Evolutionary conservation across 2,888 invertebrate species (phyloP), one percentile per base, ranked within the genome.

Genomic region (Nesidiocoris tenuis): DNA sequence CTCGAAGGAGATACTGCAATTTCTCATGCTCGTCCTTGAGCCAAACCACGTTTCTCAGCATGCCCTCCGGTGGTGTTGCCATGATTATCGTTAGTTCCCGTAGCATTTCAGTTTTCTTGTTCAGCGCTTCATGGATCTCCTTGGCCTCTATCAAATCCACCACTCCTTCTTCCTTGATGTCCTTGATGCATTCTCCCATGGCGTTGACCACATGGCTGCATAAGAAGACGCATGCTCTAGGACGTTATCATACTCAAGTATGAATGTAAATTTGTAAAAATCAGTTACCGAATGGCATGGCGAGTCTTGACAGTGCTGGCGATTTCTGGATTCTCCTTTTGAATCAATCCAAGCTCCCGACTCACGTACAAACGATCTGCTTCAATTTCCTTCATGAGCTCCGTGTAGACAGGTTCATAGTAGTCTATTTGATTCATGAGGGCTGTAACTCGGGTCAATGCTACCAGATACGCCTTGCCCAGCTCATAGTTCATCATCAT

Each of bases 111-210:
- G 18, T 64, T 56, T 65, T 74, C 16, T 56, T 66, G 17, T 54
- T 12, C 12, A 74, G 65, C 9, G 65, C 39, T 21, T 57, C 59
- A 12, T 25, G 25, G n/a, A 74, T 54, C 16, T 24, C 65, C 56
- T 74, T 57, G 3, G 74, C 57, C 19, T 74, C 74, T 22, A 65
- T 74, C 56, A 65, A 12, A 55, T 74, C 74, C 0, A 74, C 18
- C 7, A 74, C 65, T 19, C 74, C 74, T 65, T 74, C 74, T 18
- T 74, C 74, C 17, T 61, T 64, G 64, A 74, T 74, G 25, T 74
- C 74, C 24, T 65, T 74, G 24, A 74, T 74, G 18, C 74, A 74
- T n/a, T 74, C 74, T 22, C 22, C 65, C 74, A 74, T 74, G 7
- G 65, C 19, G 21, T 74, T 74, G 17, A 74, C 64, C 5, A 74